Evolutionary conservation across 2,797 vertebrate species (phyloP), one percentile per base, ranked within the genome.

Genomic region (Brachymystax lenok): DNA sequence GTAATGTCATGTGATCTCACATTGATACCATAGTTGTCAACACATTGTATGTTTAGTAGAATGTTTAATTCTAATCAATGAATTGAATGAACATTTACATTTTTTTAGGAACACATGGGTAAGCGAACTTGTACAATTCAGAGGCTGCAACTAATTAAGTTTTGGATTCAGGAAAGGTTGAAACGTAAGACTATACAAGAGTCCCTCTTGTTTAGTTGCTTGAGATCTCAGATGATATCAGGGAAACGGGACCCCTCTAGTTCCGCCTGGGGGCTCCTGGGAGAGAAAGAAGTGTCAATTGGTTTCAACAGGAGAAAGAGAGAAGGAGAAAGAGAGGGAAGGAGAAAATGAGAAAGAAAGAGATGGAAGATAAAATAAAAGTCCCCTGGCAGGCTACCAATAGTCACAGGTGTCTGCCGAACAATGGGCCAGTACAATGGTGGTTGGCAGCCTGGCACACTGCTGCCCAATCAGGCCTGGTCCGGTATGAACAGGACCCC

Each of bases 351-450:
- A 35, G 35, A 7, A 35, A 7, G 35, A 80, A 73, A 74, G 71
- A 76, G 74, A 68, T 63, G 73, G 77, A 79, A 77, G 50, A 74
- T 79, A 72, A 75, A 78, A 80, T 81, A 82, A 85, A 85, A 91
- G 82, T 82, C 84, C 67, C 19, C 30, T 93, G 91, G 92, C 89
- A 81, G 69, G 74, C 71, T 80, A 84, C 89, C 92, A 93, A 90
- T 78, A 67, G 74, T 84, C 84, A 88, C 93, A 94, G 91, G 92
- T 94, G 92, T 89, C 82, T 86, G 87, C 83, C 84, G 81, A 77
- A 92, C 88, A 92, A 88, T 88, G 85, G 81, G 52, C 14, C 13
- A 67, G 83, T 81, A 77, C 80, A 82, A 77, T 79, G 74, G 79
- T 69, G 71, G 19, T n/a, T 61, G 19, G 6, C 56, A n/a, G 19